Conservation (phyloP, 1,140 invertebrate genomes). For the Coelopa frigida region DNA sequence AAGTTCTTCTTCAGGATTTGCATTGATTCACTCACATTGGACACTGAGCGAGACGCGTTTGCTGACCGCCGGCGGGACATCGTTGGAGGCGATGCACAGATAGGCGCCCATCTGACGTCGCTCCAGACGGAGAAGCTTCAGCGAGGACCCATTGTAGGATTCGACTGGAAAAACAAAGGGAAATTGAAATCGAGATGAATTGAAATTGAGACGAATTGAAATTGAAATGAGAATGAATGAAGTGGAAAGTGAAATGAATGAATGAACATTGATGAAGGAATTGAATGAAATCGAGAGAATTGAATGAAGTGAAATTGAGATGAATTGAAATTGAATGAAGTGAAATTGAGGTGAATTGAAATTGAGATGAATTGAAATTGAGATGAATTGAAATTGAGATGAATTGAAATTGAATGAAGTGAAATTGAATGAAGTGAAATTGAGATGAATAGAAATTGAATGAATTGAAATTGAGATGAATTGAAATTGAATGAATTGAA, state of each 20-base stretch:
- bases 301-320: too few relatives aligned
- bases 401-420: too few relatives aligned
- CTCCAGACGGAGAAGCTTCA: conserved; percentile 68
- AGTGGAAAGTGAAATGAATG: too few relatives aligned
- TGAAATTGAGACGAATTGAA: not conserved
- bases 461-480: conserved; percentile 8
- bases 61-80: conserved; percentile 81
- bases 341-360: too few relatives aligned
- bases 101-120: conserved; percentile 80
- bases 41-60: conserved; percentile 78
- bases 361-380: too few relatives aligned
- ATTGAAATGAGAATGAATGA: conserved; percentile 11
- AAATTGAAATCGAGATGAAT: not conserved
- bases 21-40: conserved; percentile 73
- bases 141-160: conserved; percentile 63
- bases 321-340: too few relatives aligned
- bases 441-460: not conserved
- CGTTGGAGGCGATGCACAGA: conserved; percentile 81
- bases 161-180: conserved; percentile 51
- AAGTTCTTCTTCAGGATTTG: not conserved
- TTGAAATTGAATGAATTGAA: too few relatives aligned
- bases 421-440: too few relatives aligned
- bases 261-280: too few relatives aligned
- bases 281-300: conserved; percentile 5
- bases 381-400: too few relatives aligned